Conservation (phyloP, 1,140 invertebrate genomes). For the Thalassaphorura encarpata region DNA sequence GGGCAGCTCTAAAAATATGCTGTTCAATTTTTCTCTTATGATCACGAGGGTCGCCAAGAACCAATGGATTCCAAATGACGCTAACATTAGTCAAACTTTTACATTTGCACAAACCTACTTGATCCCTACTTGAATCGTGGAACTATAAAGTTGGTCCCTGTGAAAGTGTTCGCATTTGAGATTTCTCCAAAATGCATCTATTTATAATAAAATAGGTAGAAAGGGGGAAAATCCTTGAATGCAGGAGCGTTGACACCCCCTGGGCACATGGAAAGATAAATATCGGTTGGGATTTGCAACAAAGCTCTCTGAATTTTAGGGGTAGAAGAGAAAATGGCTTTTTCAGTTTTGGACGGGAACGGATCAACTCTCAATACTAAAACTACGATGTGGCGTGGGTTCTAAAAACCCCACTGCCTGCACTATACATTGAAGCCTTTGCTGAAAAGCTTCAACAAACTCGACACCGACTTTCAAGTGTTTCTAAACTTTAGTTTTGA, state of each 20-base stretch:
- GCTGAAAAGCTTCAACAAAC: background rate
- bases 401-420: too few species aligned
- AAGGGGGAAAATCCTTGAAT: background rate
- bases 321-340: constrained; percentile 26
- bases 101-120: constrained; percentile 4
- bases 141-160: too few species aligned
- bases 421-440: background rate
- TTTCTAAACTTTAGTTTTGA: background rate
- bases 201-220: constrained; percentile 21
- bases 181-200: constrained; percentile 10
- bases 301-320: constrained; percentile 23
- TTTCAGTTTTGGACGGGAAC: too few species aligned
- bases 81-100: background rate
- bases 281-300: constrained; percentile 28
- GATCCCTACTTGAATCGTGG: too few species aligned
- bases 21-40: too few species aligned
- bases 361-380: too few species aligned
- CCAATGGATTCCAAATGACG: background rate
- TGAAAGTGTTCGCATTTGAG: too few species aligned
- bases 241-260: constrained; percentile 27
- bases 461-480: background rate
- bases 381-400: too few species aligned
- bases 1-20: too few species aligned
- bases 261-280: constrained; percentile 31
- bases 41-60: too few species aligned